Percentiles rank a stretch among this genome's conserved stretches.
These are phyloP conservation scores for Geococcyx californianus DNA, from an alignment of 2,113 vertebrate species.

Conservation along the genomic window DNA sequence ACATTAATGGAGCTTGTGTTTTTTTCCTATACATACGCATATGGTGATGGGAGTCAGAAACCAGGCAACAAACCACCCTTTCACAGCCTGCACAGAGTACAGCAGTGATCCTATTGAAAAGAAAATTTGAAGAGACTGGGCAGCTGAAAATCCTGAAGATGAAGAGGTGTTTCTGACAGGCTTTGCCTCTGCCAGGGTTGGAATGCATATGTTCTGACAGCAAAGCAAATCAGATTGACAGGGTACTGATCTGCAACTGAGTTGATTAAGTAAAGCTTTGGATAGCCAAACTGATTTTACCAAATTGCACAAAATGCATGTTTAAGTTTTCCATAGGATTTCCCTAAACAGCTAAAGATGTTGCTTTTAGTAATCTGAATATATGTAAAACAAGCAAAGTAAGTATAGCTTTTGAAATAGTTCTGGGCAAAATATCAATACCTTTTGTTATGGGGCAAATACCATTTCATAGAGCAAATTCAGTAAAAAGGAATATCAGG, in stretches of 20 bases:
- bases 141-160: background rate
- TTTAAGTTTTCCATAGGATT: background rate
- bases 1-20: background rate
- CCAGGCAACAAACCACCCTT: background rate
- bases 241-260: background rate
- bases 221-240: background rate
- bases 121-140: background rate
- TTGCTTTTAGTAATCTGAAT: background rate
- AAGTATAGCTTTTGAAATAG: background rate
- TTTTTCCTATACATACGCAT: background rate
- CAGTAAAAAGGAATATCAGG: background rate
- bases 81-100: background rate
- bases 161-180: background rate
- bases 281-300: background rate
- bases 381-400: background rate
- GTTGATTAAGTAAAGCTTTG: background rate
- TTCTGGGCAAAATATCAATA: background rate
- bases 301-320: background rate
- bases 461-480: background rate
- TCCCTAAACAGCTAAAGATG: background rate
- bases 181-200: background rate
- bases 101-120: background rate
- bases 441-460: background rate
- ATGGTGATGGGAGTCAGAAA: background rate
- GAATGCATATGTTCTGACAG: background rate